Percentiles rank a stretch among this genome's conserved stretches.
phyloP scores from a whole-genome alignment of 2,113 vertebrate genomes.

The Lipophrys pholis region DNA sequence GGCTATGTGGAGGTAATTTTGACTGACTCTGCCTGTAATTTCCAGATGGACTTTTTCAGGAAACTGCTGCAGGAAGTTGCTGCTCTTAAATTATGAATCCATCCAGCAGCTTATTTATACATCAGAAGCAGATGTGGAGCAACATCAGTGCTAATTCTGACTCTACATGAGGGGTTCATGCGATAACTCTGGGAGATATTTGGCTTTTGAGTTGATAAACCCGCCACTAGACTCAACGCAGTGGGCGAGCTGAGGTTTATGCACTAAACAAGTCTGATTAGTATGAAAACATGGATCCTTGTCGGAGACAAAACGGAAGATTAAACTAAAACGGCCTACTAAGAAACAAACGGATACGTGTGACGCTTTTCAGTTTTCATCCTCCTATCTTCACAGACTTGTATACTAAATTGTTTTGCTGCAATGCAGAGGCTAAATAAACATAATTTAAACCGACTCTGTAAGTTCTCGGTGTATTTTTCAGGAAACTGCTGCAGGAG shows the following conservation, averaged over 20 bases:
- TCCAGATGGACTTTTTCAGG: background rate
- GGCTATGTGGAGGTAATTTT: background rate
- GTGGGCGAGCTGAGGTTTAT: background rate
- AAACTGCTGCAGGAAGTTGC: background rate
- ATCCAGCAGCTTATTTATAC: background rate
- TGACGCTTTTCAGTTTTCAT: too few relatives aligned
- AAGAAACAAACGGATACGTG: background rate
- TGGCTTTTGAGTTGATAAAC: background rate
- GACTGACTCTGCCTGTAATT: background rate
- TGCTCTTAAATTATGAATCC: background rate
- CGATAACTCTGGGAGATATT: background rate
- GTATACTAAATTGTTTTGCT: too few relatives aligned
- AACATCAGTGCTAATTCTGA: background rate
- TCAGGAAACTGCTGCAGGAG: too few relatives aligned
- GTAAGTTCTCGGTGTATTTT: too few relatives aligned
- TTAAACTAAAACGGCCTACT: slow-evolving; percentile 1
- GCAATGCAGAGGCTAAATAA: too few relatives aligned
- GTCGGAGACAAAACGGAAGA: background rate
- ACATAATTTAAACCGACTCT: too few relatives aligned
- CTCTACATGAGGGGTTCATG: background rate
- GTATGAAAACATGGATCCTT: background rate
- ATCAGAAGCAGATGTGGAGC: background rate
- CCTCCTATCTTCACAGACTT: too few relatives aligned
- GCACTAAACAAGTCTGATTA: background rate
- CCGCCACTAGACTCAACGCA: background rate